These are phyloP conservation scores for Pheucticus melanocephalus DNA, from an alignment of 2,113 vertebrate species.

Conservation along the genomic window DNA sequence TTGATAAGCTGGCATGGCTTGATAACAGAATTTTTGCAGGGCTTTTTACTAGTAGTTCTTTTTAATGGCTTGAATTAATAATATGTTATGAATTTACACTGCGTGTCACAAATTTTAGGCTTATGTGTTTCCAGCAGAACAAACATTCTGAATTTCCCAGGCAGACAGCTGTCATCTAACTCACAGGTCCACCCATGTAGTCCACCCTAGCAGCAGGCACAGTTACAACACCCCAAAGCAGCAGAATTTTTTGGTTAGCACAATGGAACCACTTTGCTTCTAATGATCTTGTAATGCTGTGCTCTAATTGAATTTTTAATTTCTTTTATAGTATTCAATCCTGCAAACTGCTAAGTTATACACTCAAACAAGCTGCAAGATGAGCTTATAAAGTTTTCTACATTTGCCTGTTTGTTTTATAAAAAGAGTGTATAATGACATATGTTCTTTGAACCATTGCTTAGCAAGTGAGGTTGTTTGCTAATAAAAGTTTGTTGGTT, in stretches of 20 bases:
- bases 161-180: not conserved
- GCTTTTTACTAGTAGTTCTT: not conserved
- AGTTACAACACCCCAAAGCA: not conserved
- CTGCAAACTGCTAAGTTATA: not conserved
- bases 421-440: not conserved
- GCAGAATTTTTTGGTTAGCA: not conserved
- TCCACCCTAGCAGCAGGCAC: not conserved
- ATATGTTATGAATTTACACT: not conserved
- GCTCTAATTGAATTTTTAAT: constrained; percentile 38
- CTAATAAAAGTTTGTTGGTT: constrained; percentile 26
- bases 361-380: constrained; percentile 4
- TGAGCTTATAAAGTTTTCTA: constrained; percentile 18
- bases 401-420: not conserved
- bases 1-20: not conserved
- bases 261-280: not conserved
- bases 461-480: constrained; percentile 1
- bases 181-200: not conserved
- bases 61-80: not conserved
- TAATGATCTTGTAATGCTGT: not conserved
- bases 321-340: constrained; percentile 23
- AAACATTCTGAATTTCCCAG: not conserved
- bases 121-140: not conserved
- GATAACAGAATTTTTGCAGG: not conserved
- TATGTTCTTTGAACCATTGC: constrained; percentile 3
- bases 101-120: not conserved